Percentiles rank a stretch among this genome's conserved stretches.
phyloP scores from a whole-genome alignment of 1,140 invertebrate species.

The Orius insidiosus region DNA sequence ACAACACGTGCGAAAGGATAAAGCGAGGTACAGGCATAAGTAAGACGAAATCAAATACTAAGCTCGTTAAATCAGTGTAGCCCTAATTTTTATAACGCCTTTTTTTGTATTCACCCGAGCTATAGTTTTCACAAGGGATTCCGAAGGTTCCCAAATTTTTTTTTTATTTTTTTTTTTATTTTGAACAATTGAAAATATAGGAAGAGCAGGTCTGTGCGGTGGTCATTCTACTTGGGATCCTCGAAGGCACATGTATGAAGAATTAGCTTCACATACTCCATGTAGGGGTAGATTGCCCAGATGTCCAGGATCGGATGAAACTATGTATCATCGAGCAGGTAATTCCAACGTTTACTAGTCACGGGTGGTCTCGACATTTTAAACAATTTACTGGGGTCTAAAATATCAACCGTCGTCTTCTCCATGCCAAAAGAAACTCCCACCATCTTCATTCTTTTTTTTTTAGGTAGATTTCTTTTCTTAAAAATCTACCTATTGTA shows the following conservation, averaged over 20 bases:
- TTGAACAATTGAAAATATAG: slow-evolving; percentile 13
- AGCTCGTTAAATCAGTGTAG: not conserved
- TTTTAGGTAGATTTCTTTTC: no score
- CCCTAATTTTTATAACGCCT: not conserved
- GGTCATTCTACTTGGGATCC: slow-evolving; percentile 60
- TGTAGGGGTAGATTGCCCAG: slow-evolving; percentile 35
- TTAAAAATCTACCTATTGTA: no score
- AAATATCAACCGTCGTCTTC: not conserved
- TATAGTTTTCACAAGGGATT: slow-evolving; percentile 1
- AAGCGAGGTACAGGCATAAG: slow-evolving; percentile 80
- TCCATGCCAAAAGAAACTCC: not conserved
- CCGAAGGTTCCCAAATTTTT: slow-evolving; percentile 14
- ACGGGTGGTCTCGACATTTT: slow-evolving; percentile 9
- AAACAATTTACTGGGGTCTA: not conserved
- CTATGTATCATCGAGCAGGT: slow-evolving; percentile 27
- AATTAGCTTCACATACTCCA: slow-evolving; percentile 43
- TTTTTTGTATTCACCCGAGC: slow-evolving; percentile 5
- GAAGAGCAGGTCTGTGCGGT: slow-evolving; percentile 19
- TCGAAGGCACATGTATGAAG: slow-evolving; percentile 69
- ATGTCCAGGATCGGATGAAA: slow-evolving; percentile 37
- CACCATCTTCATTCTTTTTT: no score
- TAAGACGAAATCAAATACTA: slow-evolving; percentile 33
- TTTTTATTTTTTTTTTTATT: slow-evolving; percentile 13
- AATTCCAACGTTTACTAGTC: slow-evolving; percentile 7
- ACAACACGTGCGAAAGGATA: slow-evolving; percentile 82